A percentile compares a stretch with the other conserved stretches of the same genome.
Evolutionary conservation across 2,888 invertebrate genomes (phyloP).

Genomic region (Rhagonycha lutea): DNA sequence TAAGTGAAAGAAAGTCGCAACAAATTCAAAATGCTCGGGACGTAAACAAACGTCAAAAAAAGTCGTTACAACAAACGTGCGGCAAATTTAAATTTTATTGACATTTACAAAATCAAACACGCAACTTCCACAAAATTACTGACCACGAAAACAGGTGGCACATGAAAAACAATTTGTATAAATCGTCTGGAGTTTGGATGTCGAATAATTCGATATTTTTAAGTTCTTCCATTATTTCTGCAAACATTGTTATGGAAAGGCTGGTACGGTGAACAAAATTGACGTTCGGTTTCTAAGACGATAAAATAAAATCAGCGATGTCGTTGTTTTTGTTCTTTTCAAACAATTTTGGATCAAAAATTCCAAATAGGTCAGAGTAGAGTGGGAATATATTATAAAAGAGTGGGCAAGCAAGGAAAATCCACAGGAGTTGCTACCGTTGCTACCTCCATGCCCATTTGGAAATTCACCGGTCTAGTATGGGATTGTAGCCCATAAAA

Average conservation of each 20-base stretch:
- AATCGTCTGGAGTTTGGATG: constrained; percentile 36
- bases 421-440: too few species aligned
- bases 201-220: constrained; percentile 30
- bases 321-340: too few species aligned
- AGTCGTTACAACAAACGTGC: constrained; percentile 8
- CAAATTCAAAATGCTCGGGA: constrained; percentile 3
- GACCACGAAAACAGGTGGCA: constrained; percentile 40
- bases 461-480: too few species aligned
- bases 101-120: not conserved
- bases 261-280: not conserved
- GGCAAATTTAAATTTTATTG: constrained; percentile 14
- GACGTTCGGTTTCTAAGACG: not conserved
- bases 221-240: not conserved
- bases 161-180: constrained; percentile 38
- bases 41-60: constrained; percentile 9
- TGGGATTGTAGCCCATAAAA: too few species aligned
- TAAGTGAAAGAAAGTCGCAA: not conserved
- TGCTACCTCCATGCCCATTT: too few species aligned
- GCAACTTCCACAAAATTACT: constrained; percentile 37
- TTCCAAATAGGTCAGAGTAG: too few species aligned
- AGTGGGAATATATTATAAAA: too few species aligned
- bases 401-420: too few species aligned
- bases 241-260: not conserved
- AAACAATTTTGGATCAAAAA: too few species aligned
- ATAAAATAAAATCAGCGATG: not conserved